A percentile compares a stretch with the other conserved stretches of the same genome.
Conservation (phyloP, 2,113 vertebrate species). For the Calonectris borealis region DNA sequence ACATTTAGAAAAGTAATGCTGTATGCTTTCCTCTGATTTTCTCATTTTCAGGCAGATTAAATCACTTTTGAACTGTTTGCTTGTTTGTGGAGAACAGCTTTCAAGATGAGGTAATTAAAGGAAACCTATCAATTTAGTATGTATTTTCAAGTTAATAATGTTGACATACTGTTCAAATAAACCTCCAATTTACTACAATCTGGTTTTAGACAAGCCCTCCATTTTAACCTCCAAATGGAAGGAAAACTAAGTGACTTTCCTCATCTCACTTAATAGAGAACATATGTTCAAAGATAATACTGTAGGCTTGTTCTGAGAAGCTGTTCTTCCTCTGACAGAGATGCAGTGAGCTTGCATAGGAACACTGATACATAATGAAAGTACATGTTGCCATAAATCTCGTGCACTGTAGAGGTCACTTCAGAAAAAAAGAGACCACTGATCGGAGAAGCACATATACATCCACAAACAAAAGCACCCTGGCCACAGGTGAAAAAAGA, state of each 20-base stretch:
- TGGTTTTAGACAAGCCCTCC: slow-evolving; percentile 74
- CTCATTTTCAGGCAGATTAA: slow-evolving; percentile 64
- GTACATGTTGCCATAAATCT: slow-evolving; percentile 25
- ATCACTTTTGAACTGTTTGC: slow-evolving; percentile 60
- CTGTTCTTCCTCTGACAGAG: slow-evolving; percentile 55
- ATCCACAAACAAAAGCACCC: background rate
- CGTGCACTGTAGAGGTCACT: background rate
- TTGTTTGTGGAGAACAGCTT: slow-evolving; percentile 66
- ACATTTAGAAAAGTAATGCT: slow-evolving; percentile 36
- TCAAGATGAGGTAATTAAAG: slow-evolving; percentile 72
- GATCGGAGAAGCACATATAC: background rate
- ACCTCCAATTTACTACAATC: slow-evolving; percentile 70
- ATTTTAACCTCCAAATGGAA: slow-evolving; percentile 75
- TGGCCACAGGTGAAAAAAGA: background rate
- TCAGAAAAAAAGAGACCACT: background rate
- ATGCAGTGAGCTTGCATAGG: slow-evolving; percentile 29
- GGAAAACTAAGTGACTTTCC: slow-evolving; percentile 66
- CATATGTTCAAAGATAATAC: slow-evolving; percentile 73
- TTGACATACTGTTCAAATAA: slow-evolving; percentile 76
- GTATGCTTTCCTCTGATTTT: slow-evolving; percentile 41
- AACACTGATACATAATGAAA: slow-evolving; percentile 18
- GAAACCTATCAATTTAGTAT: slow-evolving; percentile 69
- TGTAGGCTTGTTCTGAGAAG: slow-evolving; percentile 54
- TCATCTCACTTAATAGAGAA: slow-evolving; percentile 75
- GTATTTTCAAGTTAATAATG: slow-evolving; percentile 71